These are phyloP conservation scores for Drosophila macrospina DNA, from an alignment of 2,888 invertebrate genomes.

Conservation along the genomic window DNA sequence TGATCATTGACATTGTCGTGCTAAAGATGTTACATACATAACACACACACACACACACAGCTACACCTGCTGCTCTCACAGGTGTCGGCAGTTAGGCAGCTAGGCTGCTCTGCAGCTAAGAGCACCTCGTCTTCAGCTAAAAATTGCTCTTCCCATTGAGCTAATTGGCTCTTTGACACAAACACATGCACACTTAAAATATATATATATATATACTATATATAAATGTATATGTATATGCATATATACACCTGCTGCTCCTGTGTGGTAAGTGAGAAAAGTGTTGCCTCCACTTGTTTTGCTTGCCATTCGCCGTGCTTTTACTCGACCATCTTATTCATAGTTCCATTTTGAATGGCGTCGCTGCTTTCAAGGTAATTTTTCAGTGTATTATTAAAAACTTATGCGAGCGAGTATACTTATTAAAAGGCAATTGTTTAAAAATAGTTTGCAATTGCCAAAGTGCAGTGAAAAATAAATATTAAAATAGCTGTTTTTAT, in stretches of 20 bases:
- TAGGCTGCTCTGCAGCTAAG: conserved; percentile 46
- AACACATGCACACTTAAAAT: conserved; percentile 12
- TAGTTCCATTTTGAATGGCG: conserved; percentile 65
- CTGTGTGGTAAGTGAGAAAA: conserved; percentile 25
- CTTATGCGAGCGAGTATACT: conserved; percentile 21
- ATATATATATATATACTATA: background rate
- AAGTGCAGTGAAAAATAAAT: conserved; percentile 41
- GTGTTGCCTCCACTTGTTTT: conserved; percentile 46
- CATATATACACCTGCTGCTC: conserved; percentile 67
- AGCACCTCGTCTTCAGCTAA: conserved; percentile 39
- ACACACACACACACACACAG: conserved; percentile 11
- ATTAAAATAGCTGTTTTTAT: background rate
- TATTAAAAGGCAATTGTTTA: conserved; percentile 40
- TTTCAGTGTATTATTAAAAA: conserved; percentile 48
- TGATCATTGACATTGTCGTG: conserved; percentile 80
- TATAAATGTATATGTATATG: background rate
- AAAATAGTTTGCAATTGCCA: conserved; percentile 59
- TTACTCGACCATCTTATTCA: conserved; percentile 56
- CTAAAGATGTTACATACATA: conserved; percentile 68
- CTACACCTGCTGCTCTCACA: conserved; percentile 54
- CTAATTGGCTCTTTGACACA: conserved; percentile 68
- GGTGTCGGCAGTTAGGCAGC: conserved; percentile 48
- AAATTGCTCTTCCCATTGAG: conserved; percentile 53
- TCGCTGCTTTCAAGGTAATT: conserved; percentile 75
- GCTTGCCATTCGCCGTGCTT: conserved; percentile 40